Percentiles rank a stretch among this genome's conserved stretches.
Conservation (phyloP, 2,113 vertebrate genomes). For the Pimephales promelas region DNA sequence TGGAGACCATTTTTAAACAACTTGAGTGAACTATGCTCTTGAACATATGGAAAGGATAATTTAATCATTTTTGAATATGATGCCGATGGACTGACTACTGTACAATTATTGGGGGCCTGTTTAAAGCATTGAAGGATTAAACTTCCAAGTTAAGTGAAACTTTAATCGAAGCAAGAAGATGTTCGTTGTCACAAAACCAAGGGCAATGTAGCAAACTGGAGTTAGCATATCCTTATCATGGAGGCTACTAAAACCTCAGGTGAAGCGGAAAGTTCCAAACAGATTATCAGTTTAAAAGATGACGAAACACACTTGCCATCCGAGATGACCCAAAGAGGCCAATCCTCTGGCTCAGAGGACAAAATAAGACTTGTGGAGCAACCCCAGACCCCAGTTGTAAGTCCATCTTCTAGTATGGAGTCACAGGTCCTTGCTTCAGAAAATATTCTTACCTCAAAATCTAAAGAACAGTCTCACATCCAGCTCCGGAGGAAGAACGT, state of each 20-base stretch:
- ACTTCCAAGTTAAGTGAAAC: not conserved
- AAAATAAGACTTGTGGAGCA: slow-evolving; percentile 43
- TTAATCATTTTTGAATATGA: slow-evolving; percentile 34
- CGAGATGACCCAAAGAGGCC: slow-evolving; percentile 42
- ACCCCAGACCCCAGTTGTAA: slow-evolving; percentile 33
- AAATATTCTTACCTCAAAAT: slow-evolving; percentile 77
- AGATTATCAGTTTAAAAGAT: slow-evolving; percentile 43
- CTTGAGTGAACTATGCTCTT: slow-evolving; percentile 22
- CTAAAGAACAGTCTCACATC: slow-evolving; percentile 77
- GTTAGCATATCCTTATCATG: slow-evolving; percentile 82
- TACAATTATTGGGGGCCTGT: not conserved
- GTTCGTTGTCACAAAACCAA: slow-evolving; percentile 56
- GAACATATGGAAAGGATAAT: slow-evolving; percentile 33
- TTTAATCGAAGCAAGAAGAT: slow-evolving; percentile 25
- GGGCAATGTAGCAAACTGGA: slow-evolving; percentile 52
- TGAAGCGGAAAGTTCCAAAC: slow-evolving; percentile 85
- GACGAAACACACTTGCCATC: slow-evolving; percentile 25
- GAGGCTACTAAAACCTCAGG: slow-evolving; percentile 88
- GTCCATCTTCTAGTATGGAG: slow-evolving; percentile 40
- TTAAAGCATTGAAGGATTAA: slow-evolving; percentile 39
- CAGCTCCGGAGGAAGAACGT: slow-evolving; percentile 85
- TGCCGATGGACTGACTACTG: slow-evolving; percentile 1
- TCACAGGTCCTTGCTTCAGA: slow-evolving; percentile 51
- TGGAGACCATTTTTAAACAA: slow-evolving; percentile 35
- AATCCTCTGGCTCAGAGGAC: slow-evolving; percentile 42